Evolutionary conservation across 2,797 vertebrate genomes (phyloP).

Genomic region (Takifugu rubripes): DNA sequence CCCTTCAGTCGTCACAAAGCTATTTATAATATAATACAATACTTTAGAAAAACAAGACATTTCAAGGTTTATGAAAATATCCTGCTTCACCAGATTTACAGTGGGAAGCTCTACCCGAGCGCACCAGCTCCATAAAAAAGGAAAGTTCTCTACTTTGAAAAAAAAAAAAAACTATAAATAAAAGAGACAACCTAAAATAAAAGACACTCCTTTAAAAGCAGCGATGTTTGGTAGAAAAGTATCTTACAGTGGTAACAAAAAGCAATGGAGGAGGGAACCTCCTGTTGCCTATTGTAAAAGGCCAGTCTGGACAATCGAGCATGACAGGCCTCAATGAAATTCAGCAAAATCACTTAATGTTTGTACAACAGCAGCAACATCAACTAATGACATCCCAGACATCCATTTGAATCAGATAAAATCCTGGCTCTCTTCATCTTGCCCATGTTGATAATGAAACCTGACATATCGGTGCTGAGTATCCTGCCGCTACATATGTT

Average conservation of each 20-base stretch:
- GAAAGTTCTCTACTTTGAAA: slow-evolving; percentile 20
- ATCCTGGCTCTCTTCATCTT: slow-evolving; percentile 17
- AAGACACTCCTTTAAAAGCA: slow-evolving; percentile 27
- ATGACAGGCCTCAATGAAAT: slow-evolving; percentile 12
- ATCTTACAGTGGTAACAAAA: slow-evolving; percentile 27
- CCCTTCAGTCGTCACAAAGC: slow-evolving; percentile 61
- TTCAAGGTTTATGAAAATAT: slow-evolving; percentile 70
- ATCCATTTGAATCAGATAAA: slow-evolving; percentile 23
- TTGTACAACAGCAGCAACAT: slow-evolving; percentile 36
- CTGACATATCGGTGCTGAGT: slow-evolving; percentile 33
- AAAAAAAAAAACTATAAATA: slow-evolving; percentile 35
- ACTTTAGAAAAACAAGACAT: slow-evolving; percentile 74
- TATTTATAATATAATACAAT: slow-evolving; percentile 78
- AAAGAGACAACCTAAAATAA: slow-evolving; percentile 36
- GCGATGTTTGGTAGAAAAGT: slow-evolving; percentile 17
- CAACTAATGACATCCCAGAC: slow-evolving; percentile 15
- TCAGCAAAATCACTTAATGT: slow-evolving; percentile 28
- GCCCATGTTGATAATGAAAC: slow-evolving; percentile 27
- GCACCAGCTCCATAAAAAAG: slow-evolving; percentile 42
- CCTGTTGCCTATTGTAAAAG: slow-evolving; percentile 29
- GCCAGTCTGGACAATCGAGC: slow-evolving; percentile 22
- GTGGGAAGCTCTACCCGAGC: slow-evolving; percentile 39
- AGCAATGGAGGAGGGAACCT: slow-evolving; percentile 30
- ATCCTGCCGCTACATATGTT: slow-evolving; percentile 27
- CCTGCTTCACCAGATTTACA: slow-evolving; percentile 60